Conservation (phyloP, 2,888 invertebrate species). For the Agrochola circellaris region DNA sequence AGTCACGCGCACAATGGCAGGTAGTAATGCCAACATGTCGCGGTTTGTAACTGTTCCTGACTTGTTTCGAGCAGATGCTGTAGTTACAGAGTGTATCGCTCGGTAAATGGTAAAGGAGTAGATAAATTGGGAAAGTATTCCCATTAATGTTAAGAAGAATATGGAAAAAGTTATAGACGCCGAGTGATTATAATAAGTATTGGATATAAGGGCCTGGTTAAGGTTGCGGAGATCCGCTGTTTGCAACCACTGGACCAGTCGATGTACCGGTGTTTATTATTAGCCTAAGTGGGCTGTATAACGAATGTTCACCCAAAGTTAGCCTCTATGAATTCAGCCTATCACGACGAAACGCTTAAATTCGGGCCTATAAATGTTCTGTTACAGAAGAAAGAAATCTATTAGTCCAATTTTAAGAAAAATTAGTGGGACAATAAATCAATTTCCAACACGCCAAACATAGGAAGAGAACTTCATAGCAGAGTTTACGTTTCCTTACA, state of each 20-base stretch:
- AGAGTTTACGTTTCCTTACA: conserved; percentile 17
- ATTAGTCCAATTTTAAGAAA: not conserved
- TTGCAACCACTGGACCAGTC: not conserved
- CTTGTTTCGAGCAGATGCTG: conserved; percentile 54
- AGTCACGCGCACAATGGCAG: conserved; percentile 58
- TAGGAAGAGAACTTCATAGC: not conserved
- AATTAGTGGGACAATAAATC: not conserved
- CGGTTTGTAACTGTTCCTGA: conserved; percentile 30
- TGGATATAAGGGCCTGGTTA: not conserved
- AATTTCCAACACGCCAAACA: not conserved
- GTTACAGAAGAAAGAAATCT: not conserved
- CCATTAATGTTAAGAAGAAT: not conserved
- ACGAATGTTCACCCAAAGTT: not conserved
- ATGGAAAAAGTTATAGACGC: not conserved
- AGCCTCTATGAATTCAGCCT: not conserved
- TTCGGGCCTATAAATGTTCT: not conserved
- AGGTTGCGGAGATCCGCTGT: not conserved
- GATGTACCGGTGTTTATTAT: not conserved
- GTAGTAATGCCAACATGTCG: conserved; percentile 61
- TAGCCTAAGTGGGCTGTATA: not conserved
- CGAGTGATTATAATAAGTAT: not conserved
- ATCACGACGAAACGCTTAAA: not conserved
- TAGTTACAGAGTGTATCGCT: conserved; percentile 3
- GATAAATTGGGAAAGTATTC: conserved; percentile 24
- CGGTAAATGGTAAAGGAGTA: not conserved